These are phyloP conservation scores for Embidobia sp. DNA, from an alignment of 2,888 invertebrate genomes.

Conservation along the genomic window DNA sequence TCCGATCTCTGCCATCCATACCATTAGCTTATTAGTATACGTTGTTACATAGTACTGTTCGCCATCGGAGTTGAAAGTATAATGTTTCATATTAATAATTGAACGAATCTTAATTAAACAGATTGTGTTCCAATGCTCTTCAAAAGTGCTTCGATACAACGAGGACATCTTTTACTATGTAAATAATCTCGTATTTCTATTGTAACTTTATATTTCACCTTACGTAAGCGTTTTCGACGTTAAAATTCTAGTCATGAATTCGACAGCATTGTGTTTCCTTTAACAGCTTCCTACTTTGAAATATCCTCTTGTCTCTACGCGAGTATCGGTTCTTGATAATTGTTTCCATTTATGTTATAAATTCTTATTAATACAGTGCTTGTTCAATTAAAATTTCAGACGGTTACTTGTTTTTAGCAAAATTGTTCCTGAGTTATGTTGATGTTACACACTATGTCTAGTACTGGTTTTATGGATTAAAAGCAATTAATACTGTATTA, in stretches of 20 bases:
- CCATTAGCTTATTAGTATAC: slow-evolving; percentile 1
- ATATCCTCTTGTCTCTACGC: neutral
- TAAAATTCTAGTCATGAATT: slow-evolving; percentile 19
- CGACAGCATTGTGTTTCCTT: slow-evolving; percentile 8
- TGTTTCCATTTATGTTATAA: slow-evolving; percentile 5
- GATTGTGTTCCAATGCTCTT: neutral
- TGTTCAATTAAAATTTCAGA: neutral
- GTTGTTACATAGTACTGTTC: neutral
- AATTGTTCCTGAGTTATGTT: neutral
- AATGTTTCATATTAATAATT: slow-evolving; percentile 15
- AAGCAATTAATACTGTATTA: too few relatives aligned
- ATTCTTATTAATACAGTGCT: neutral
- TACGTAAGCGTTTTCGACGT: slow-evolving; percentile 4
- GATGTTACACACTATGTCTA: too few relatives aligned
- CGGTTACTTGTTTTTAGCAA: neutral
- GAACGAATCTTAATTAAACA: slow-evolving; percentile 1
- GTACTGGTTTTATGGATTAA: too few relatives aligned
- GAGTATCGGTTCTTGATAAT: neutral
- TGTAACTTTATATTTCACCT: slow-evolving; percentile 10
- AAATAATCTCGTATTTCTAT: slow-evolving; percentile 7
- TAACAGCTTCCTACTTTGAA: neutral
- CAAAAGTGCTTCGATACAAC: neutral
- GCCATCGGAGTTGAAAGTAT: neutral
- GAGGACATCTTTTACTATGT: neutral
- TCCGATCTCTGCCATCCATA: slow-evolving; percentile 11